Percentiles rank a stretch among this genome's conserved stretches.
Conservation (phyloP, 2,113 vertebrate genomes). For the Odontophorus gujanensis region DNA sequence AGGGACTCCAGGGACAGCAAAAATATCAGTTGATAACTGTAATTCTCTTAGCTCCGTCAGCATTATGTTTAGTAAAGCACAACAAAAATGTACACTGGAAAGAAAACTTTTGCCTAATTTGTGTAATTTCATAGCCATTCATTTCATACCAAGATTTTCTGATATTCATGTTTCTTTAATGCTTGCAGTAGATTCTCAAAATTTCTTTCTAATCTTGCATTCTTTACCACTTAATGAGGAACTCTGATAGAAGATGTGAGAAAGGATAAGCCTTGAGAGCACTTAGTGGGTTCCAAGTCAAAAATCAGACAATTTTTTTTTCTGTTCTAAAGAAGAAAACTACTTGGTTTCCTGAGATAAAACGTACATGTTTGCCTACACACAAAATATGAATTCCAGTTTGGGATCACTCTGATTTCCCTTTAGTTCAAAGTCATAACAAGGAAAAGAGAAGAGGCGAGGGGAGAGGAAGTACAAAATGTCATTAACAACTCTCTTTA, state of each 20-base stretch:
- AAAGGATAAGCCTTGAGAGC: not conserved
- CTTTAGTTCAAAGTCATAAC: not conserved
- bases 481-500: not conserved
- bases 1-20: not conserved
- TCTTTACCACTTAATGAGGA: not conserved
- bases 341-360: not conserved
- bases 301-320: rapidly evolving
- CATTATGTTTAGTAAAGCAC: not conserved
- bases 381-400: not conserved
- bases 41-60: not conserved
- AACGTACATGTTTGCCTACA: not conserved
- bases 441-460: not conserved
- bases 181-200: not conserved
- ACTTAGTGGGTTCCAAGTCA: not conserved
- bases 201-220: not conserved
- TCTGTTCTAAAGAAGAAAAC: not conserved
- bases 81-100: not conserved
- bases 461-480: not conserved
- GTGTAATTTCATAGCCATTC: not conserved
- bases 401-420: not conserved
- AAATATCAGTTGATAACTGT: not conserved
- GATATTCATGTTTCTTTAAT: not conserved
- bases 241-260: not conserved
- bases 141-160: not conserved
- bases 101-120: not conserved